A percentile compares a stretch with the other conserved stretches of the same genome.
Evolutionary conservation across 2,797 vertebrate genomes (phyloP).

Genomic region (Pangasius macronema): DNA sequence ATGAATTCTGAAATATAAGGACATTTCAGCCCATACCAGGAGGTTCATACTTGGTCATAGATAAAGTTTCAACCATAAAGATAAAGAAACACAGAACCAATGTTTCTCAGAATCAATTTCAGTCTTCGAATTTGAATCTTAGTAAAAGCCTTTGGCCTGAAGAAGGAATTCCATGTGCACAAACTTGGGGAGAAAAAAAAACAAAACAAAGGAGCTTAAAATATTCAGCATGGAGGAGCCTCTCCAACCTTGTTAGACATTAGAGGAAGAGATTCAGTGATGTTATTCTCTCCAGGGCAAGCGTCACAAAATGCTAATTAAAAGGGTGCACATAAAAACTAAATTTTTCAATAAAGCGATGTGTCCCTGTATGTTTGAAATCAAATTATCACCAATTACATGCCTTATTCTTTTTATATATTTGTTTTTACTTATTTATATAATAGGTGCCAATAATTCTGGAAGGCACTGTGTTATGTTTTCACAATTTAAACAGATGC

Average conservation of each 20-base stretch:
- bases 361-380: background rate
- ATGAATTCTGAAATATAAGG: background rate
- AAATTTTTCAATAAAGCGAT: background rate
- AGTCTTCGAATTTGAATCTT: background rate
- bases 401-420: background rate
- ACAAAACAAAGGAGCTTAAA: background rate
- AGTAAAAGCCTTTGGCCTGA: background rate
- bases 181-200: background rate
- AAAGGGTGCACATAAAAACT: background rate
- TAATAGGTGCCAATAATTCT: background rate
- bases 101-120: background rate
- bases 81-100: too few species aligned
- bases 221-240: background rate
- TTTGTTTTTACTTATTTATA: background rate
- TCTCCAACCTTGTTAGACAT: background rate
- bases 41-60: background rate
- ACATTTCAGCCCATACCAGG: background rate
- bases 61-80: background rate
- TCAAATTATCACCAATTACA: background rate
- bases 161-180: background rate
- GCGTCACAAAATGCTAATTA: background rate
- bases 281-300: background rate
- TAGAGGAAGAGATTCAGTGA: background rate
- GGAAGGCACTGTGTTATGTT: background rate
- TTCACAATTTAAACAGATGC: background rate